Evolutionary conservation across 2,888 invertebrate genomes (phyloP).

Genomic region (Phorcus lineatus): DNA sequence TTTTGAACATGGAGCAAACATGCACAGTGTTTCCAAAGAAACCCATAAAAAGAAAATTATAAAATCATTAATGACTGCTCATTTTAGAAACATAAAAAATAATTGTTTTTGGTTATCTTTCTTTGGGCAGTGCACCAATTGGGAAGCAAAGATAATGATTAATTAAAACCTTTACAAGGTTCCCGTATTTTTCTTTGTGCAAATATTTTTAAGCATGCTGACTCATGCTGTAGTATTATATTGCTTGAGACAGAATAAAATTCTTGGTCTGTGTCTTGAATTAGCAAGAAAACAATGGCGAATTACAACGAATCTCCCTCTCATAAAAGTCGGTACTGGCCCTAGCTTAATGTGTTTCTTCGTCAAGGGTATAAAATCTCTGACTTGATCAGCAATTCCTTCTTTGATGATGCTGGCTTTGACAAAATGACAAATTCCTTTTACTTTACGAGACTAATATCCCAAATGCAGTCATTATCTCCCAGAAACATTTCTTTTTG

Average conservation of each 20-base stretch:
- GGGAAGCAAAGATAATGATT: slow-evolving; percentile 1
- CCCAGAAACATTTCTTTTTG: no score
- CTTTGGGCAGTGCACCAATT: not conserved
- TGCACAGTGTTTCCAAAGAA: not conserved
- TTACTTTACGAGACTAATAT: not conserved
- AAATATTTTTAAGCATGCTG: not conserved
- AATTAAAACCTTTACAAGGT: not conserved
- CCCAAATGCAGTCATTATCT: no score
- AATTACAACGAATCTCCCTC: not conserved
- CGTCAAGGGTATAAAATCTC: slow-evolving; percentile 1
- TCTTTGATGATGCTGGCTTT: not conserved
- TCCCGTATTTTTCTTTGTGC: slow-evolving; percentile 8
- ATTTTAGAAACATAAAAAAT: not conserved
- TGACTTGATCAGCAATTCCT: not conserved
- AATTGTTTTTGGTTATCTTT: slow-evolving; percentile 9
- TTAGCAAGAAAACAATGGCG: slow-evolving; percentile 1
- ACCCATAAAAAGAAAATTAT: not conserved
- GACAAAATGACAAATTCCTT: not conserved
- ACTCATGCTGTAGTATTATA: not conserved
- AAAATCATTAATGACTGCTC: not conserved
- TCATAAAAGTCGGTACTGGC: not conserved
- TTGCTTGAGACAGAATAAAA: not conserved
- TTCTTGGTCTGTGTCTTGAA: not conserved
- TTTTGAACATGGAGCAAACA: not conserved
- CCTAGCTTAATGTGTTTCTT: not conserved